A percentile compares a stretch with the other conserved stretches of the same genome.
Conservation (phyloP, 2,888 invertebrate species). For the Drosophila gaucha region DNA sequence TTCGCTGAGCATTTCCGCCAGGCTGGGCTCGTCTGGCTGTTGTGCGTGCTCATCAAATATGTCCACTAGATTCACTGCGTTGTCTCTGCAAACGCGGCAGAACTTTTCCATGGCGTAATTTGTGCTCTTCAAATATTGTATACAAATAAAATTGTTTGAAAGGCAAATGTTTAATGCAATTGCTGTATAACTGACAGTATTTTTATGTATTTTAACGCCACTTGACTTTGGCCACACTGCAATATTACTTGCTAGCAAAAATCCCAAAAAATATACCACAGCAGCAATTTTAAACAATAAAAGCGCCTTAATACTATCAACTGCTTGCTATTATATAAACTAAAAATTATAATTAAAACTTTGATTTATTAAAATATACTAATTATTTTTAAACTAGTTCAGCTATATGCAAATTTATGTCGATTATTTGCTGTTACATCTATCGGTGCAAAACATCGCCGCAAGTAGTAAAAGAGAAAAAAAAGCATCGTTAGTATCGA, state of each 20-base stretch:
- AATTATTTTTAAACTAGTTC: not conserved
- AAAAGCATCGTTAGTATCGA: slow-evolving; percentile 33
- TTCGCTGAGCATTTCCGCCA: slow-evolving; percentile 66
- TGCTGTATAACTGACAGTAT: not conserved
- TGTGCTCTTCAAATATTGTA: slow-evolving; percentile 12
- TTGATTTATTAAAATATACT: not conserved
- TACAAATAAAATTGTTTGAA: slow-evolving; percentile 30
- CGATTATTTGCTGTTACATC: not conserved
- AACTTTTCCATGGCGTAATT: slow-evolving; percentile 37
- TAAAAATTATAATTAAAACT: not conserved
- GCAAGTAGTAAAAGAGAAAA: not conserved
- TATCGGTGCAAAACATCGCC: slow-evolving; percentile 27
- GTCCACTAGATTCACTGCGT: slow-evolving; percentile 32
- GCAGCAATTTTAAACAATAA: not conserved
- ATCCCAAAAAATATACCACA: not conserved
- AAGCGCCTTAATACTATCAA: not conserved
- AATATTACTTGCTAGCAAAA: no score
- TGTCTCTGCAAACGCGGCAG: slow-evolving; percentile 68
- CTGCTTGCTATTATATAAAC: not conserved
- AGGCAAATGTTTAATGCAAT: not conserved
- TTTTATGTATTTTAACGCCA: not conserved
- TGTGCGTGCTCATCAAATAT: slow-evolving; percentile 46
- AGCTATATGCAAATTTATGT: not conserved
- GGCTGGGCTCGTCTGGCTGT: slow-evolving; percentile 23
- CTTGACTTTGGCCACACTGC: not conserved